A percentile compares a stretch with the other conserved stretches of the same genome.
Conservation (phyloP, 2,113 vertebrate genomes). For the Indri indri region DNA sequence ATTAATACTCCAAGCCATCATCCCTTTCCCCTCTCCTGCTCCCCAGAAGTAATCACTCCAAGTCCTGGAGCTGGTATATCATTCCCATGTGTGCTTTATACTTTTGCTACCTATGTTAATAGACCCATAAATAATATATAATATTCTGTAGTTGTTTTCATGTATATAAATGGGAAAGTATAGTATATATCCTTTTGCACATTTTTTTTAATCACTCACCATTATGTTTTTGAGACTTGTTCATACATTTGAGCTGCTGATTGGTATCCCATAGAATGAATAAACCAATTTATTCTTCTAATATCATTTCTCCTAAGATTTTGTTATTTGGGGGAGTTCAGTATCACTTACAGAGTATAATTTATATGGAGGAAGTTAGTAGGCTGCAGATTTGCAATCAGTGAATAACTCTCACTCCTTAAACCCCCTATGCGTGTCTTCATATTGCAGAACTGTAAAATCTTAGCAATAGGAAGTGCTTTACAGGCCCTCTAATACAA, state of each 20-base stretch:
- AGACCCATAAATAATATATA: not conserved
- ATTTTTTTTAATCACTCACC: not conserved
- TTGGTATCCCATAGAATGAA: not conserved
- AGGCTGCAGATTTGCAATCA: not conserved
- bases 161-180: not conserved
- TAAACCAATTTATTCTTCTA: constrained; percentile 1
- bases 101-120: not conserved
- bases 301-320: constrained; percentile 28
- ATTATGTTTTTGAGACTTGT: not conserved
- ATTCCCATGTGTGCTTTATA: not conserved
- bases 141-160: constrained; percentile 13
- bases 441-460: constrained; percentile 1
- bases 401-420: not conserved
- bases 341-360: constrained; percentile 18
- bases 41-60: not conserved
- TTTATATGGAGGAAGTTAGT: not conserved
- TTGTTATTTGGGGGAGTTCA: not conserved
- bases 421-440: not conserved
- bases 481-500: not conserved
- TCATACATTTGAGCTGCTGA: constrained; percentile 45
- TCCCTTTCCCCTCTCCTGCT: not conserved
- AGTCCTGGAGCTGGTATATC: not conserved
- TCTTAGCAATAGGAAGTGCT: not conserved
- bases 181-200: not conserved
- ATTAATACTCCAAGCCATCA: constrained; percentile 1